Conservation (phyloP, 2,113 vertebrate genomes). For the Glareola pratincola region DNA sequence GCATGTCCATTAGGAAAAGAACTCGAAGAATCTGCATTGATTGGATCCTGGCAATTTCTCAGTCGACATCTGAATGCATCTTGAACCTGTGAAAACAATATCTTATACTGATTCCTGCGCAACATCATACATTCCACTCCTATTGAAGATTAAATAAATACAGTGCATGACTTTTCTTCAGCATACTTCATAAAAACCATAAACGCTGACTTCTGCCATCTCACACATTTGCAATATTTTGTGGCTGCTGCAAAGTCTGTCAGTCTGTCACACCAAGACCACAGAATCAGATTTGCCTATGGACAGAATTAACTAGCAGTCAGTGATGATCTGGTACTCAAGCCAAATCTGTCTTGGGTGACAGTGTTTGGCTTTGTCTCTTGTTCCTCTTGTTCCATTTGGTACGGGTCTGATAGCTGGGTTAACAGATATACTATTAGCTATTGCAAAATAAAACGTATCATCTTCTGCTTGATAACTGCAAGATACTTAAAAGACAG, state of each 20-base stretch:
- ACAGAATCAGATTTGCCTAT: not conserved
- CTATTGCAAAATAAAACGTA: not conserved
- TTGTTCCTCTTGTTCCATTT: not conserved
- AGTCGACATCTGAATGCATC: conserved; percentile 97
- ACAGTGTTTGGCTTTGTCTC: not conserved
- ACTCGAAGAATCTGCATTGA: conserved; percentile 93
- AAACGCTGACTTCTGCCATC: not conserved
- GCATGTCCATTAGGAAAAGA: conserved; percentile 98
- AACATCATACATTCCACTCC: not conserved
- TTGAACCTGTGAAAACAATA: conserved; percentile 83
- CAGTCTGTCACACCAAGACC: not conserved
- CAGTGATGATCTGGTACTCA: not conserved
- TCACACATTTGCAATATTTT: not conserved
- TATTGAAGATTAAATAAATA: not conserved
- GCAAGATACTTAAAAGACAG: not conserved
- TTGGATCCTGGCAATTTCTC: conserved; percentile 97
- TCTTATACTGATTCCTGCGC: conserved; percentile 19
- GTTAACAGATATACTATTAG: not conserved
- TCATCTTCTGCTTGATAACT: not conserved
- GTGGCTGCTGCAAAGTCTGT: not conserved
- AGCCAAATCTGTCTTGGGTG: not conserved
- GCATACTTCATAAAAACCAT: not conserved
- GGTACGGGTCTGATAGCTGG: not conserved
- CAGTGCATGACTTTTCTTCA: not conserved
- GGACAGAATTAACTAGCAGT: not conserved